These are phyloP conservation scores for Menidia menidia DNA, from an alignment of 2,797 vertebrate genomes.

Conservation along the genomic window DNA sequence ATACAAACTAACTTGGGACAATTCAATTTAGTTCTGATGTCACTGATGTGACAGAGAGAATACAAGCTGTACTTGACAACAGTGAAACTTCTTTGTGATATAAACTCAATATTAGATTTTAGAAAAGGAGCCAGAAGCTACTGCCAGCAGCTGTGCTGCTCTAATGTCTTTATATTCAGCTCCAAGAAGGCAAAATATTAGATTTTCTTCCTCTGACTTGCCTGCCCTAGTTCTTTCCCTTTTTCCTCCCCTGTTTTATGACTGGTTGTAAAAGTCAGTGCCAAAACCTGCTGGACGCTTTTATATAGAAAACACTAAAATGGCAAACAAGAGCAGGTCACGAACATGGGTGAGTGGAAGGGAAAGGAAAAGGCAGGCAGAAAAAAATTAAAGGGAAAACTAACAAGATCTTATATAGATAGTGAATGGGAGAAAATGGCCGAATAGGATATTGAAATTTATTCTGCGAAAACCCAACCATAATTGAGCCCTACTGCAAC, in stretches of 20 bases:
- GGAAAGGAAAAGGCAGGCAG: constrained; percentile 24
- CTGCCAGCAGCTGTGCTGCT: constrained; percentile 55
- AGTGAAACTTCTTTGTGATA: constrained; percentile 25
- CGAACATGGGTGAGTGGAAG: constrained; percentile 68
- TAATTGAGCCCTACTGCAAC: not conserved
- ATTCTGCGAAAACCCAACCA: not conserved
- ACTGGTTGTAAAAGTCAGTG: constrained; percentile 63
- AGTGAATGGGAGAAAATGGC: not conserved
- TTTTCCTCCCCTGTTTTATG: constrained; percentile 54
- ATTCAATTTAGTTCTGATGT: constrained; percentile 6
- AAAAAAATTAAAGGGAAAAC: not conserved
- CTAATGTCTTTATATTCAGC: constrained; percentile 47
- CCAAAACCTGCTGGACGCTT: constrained; percentile 77
- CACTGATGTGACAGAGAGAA: not conserved
- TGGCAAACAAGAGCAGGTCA: constrained; percentile 81
- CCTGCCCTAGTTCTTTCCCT: constrained; percentile 42
- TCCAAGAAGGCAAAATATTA: constrained; percentile 54
- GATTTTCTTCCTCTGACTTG: constrained; percentile 49
- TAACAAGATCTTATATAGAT: not conserved
- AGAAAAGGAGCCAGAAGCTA: constrained; percentile 32
- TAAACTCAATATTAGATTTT: constrained; percentile 41
- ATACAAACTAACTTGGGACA: not conserved
- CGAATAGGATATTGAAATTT: not conserved
- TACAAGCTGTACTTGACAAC: constrained; percentile 10
- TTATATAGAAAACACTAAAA: constrained; percentile 85